Conservation (phyloP, 2,113 vertebrate genomes). For the Hippocampus abdominalis region DNA sequence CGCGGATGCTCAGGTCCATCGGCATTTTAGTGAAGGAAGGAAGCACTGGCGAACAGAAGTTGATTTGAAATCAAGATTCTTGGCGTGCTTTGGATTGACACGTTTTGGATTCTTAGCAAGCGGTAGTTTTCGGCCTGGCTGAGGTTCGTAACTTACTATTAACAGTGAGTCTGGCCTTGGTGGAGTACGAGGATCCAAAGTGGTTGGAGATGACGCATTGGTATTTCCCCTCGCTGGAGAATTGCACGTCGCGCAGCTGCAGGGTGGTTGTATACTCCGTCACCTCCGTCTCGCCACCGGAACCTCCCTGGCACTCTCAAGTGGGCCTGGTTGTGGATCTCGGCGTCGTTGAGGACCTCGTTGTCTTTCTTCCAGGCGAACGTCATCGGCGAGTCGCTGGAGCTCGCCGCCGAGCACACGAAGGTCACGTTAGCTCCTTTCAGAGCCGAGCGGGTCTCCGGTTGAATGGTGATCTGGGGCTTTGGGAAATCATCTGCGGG, state of each 20-base stretch:
- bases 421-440: conserved; percentile 91
- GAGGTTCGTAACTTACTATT: conserved; percentile 79
- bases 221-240: conserved; percentile 89
- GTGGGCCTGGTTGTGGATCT: conserved; percentile 93
- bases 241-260: conserved; percentile 83
- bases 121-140: not conserved
- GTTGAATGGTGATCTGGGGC: conserved; percentile 94
- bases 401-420: conserved; percentile 91
- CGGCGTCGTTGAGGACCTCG: conserved; percentile 82
- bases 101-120: not conserved
- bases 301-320: conserved; percentile 79
- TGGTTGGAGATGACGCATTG: conserved; percentile 99
- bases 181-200: conserved; percentile 93
- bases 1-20: conserved; percentile 89
- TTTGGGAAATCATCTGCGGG: conserved; percentile 92
- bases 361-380: conserved; percentile 98
- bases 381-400: conserved; percentile 96
- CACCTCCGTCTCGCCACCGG: conserved; percentile 69
- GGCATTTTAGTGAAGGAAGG: conserved; percentile 93
- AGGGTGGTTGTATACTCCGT: conserved; percentile 94
- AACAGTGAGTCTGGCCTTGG: conserved; percentile 92
- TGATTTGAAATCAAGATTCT: not conserved
- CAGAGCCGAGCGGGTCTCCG: conserved; percentile 91
- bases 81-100: not conserved
- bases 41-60: conserved; percentile 76